Conservation (phyloP, 2,888 invertebrate species). For the Aplocera efformata region DNA sequence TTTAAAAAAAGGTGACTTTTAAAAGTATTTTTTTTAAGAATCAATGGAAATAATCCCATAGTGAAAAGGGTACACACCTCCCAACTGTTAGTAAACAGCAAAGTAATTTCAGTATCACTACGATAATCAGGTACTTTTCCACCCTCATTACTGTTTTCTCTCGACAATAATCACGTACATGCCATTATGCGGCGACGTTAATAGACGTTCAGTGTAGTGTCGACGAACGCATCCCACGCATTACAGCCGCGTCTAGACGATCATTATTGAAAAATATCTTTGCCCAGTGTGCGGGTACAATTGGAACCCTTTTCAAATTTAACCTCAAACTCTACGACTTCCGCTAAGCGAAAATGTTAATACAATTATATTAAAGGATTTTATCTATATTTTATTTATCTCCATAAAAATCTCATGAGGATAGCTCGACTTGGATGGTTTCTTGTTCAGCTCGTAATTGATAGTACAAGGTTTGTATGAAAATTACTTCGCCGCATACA, state of each 20-base stretch:
- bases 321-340: no score
- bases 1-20: no score
- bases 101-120: slow-evolving; percentile 2
- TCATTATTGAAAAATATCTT: slow-evolving; percentile 14
- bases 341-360: no score
- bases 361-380: no score
- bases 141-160: not conserved
- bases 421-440: no score
- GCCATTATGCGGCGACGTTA: slow-evolving; percentile 13
- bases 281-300: slow-evolving; percentile 9
- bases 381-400: no score
- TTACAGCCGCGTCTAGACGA: slow-evolving; percentile 19
- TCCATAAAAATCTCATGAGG: no score
- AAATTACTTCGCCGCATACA: no score
- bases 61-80: slow-evolving; percentile 5
- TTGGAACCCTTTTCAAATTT: slow-evolving; percentile 1
- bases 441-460: no score
- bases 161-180: slow-evolving; percentile 5
- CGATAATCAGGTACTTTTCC: not conserved
- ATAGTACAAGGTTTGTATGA: no score
- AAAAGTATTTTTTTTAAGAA: no score
- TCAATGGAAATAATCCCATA: no score
- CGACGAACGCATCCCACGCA: slow-evolving; percentile 9
- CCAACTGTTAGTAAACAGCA: not conserved
- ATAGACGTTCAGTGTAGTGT: slow-evolving; percentile 14